Evolutionary conservation across 2,797 vertebrate genomes (phyloP), one percentile per base, ranked within the genome.

Genomic region (Periparus ater): DNA sequence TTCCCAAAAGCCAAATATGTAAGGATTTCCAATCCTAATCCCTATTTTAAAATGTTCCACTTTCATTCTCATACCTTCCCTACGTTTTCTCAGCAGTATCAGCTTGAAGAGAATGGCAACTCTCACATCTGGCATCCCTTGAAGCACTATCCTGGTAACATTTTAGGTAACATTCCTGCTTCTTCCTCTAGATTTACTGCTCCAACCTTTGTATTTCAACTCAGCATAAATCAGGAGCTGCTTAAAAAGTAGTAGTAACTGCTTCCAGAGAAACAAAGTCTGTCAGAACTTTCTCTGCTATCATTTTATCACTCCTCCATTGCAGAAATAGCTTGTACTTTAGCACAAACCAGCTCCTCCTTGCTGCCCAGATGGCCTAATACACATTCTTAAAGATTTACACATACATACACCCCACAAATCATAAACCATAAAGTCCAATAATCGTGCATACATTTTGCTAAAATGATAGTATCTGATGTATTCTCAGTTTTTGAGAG

Each of bases 381-480:
- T 3, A 26, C 14, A 44, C 88, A 51, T 84, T 89, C 61, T 94
- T 68, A 19, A 68, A 65, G 79, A 80, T 53, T 54, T 71, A 42
- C 38, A 34, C 23, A 20, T 22, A 77, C 25, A 20, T 25, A 85
- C 42, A 82, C 54, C 32, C 42, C 53, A 88, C 85, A 93, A 83
- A 95, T 96, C 79, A 89, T 70, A 95, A 78, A 44, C n/a, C 50
- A 84, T 72, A 81, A 96, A 92, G 75, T 25, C 27, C 32, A 72
- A 51, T 77, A 61, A 72, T 34, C 9, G 10, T 68, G 61, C 68
- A 80, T 51, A 53, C 4, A 32, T 74, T 93, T 68, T 88, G 17
- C 54, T 89, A 75, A 74, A 87, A 88, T 58, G 29, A 92, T 21
- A 5, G 54, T 70, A 61, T 89, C 82, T 10, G 12, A 83, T 8